phyloP scores from a whole-genome alignment of 2,113 vertebrate species.

The Telmatochromis sp. region DNA sequence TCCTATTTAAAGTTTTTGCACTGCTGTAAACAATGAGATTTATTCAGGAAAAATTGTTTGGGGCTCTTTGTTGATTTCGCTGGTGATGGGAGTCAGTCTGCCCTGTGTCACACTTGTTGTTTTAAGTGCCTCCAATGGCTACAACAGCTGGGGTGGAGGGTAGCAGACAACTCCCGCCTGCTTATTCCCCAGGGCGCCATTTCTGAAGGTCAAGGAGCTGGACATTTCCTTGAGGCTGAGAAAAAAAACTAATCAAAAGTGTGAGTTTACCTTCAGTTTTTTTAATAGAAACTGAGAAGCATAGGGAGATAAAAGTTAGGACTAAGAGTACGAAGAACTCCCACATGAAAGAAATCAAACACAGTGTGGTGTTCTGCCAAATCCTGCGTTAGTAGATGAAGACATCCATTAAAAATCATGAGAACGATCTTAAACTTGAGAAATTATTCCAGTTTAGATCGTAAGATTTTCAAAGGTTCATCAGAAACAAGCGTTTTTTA shows the following conservation, averaged over 20 bases:
- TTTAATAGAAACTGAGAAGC: neutral
- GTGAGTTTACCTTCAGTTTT: neutral
- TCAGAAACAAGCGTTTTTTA: neutral
- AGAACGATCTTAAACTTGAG: neutral
- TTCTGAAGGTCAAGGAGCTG: slow-evolving; percentile 29
- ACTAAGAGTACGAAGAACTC: neutral
- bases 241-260: neutral
- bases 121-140: slow-evolving; percentile 44
- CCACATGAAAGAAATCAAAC: neutral
- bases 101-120: slow-evolving; percentile 28
- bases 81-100: slow-evolving; percentile 25
- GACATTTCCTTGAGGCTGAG: neutral
- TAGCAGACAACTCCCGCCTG: neutral
- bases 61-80: slow-evolving; percentile 31
- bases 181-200: slow-evolving; percentile 22
- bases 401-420: neutral
- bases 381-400: neutral
- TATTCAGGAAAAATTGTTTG: slow-evolving; percentile 18
- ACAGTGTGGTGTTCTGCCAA: neutral
- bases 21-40: slow-evolving; percentile 42
- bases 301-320: neutral
- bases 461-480: neutral
- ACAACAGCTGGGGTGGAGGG: slow-evolving; percentile 35
- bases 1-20: slow-evolving; percentile 34
- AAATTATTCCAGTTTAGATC: neutral